Evolutionary conservation across 2,113 vertebrate species (phyloP).

Genomic region (Neomonachus schauinslandi): DNA sequence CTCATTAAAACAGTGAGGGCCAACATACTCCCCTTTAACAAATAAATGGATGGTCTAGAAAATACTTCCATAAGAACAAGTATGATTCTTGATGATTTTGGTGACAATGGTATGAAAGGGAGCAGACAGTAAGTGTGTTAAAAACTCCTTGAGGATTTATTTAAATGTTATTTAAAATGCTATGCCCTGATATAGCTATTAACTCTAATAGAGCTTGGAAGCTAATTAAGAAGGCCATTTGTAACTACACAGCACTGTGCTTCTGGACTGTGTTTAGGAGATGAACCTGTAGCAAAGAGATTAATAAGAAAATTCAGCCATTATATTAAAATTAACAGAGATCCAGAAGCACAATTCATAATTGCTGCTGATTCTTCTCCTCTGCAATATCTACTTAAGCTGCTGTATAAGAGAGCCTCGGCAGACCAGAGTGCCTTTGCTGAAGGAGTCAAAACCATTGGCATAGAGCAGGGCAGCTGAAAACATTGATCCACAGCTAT

Average conservation of each 20-base stretch:
- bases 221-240: conserved; percentile 53
- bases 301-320: conserved; percentile 49
- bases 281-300: neutral
- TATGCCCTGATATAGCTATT: neutral
- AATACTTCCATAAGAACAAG: conserved; percentile 4
- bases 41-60: conserved; percentile 13
- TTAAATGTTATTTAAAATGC: conserved; percentile 34
- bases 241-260: neutral
- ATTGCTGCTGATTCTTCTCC: neutral
- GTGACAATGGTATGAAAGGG: neutral
- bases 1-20: conserved; percentile 40
- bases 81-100: neutral
- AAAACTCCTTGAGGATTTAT: conserved; percentile 41
- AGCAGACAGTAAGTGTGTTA: neutral
- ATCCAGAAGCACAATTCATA: neutral
- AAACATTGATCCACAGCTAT: neutral
- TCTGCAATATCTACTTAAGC: neutral
- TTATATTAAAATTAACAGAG: conserved; percentile 52
- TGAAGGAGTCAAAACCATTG: neutral
- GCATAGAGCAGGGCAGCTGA: neutral
- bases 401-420: neutral
- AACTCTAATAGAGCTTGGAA: neutral
- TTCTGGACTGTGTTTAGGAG: neutral
- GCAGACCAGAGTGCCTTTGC: neutral
- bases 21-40: neutral